phyloP scores from a whole-genome alignment of 1,140 invertebrate genomes.

The Gryon sp. region DNA sequence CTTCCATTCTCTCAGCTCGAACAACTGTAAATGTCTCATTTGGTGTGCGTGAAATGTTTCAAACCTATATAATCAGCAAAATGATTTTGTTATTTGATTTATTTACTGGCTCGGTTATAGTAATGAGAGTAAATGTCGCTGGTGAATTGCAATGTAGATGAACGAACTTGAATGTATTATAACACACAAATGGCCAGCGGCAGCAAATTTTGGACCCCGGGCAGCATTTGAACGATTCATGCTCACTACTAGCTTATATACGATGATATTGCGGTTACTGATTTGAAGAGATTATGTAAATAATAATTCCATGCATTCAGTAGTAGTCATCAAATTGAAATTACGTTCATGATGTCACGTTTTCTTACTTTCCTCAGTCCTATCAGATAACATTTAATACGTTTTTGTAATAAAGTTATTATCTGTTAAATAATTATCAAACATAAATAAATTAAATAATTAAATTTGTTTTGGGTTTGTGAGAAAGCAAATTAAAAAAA shows the following conservation, averaged over 20 bases:
- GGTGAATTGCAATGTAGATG: conserved; percentile 20
- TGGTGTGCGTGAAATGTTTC: no score
- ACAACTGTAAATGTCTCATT: conserved; percentile 1
- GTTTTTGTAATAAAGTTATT: no score
- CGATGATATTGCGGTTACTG: conserved; percentile 19
- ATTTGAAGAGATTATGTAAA: conserved; percentile 30
- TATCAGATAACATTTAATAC: no score
- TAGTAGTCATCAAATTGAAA: conserved; percentile 7
- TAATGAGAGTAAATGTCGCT: not conserved
- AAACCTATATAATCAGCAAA: no score
- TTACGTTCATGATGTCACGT: no score
- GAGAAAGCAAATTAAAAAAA: no score
- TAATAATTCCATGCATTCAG: conserved; percentile 10
- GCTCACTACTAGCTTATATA: not conserved
- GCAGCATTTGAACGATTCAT: conserved; percentile 8
- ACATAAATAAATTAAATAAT: no score
- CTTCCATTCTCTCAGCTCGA: not conserved
- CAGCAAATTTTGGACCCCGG: conserved; percentile 15
- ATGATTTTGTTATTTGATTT: no score
- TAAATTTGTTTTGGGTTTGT: no score
- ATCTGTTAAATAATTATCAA: no score
- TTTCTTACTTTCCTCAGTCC: no score
- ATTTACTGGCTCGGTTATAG: no score
- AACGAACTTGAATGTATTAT: conserved; percentile 6
- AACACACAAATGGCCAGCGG: not conserved